Conservation (phyloP, 2,113 vertebrate genomes). For the Corythornis cristatus region DNA sequence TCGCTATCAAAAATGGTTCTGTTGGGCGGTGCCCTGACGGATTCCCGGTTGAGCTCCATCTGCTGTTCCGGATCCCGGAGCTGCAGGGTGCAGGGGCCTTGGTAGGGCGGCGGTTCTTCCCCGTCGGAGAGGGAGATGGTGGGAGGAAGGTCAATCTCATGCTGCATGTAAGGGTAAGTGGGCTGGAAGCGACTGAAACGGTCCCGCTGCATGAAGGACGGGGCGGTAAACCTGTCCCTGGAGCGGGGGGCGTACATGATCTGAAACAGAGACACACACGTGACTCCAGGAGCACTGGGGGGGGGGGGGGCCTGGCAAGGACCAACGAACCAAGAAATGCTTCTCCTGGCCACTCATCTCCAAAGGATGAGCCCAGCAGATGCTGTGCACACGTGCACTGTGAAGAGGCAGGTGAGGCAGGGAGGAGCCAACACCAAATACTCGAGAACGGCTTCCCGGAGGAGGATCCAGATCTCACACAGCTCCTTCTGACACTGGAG, state of each 20-base stretch:
- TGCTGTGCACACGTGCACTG: accelerated
- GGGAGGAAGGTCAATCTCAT: conserved; percentile 96
- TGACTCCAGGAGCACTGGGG: accelerated
- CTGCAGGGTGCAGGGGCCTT: conserved; percentile 93
- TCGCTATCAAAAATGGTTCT: conserved; percentile 98
- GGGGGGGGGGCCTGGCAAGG: accelerated
- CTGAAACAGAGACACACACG: conserved; percentile 68
- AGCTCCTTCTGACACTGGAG: background rate
- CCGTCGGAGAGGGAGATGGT: conserved; percentile 97
- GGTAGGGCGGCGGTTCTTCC: conserved; percentile 94
- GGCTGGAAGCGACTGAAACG: conserved; percentile 97
- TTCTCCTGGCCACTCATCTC: background rate
- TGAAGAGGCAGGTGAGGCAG: background rate
- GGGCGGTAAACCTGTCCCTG: conserved; percentile 88
- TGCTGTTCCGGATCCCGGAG: conserved; percentile 96
- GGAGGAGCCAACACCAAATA: background rate
- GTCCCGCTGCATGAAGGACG: conserved; percentile 92
- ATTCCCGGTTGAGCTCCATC: conserved; percentile 96
- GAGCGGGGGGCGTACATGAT: conserved; percentile 89
- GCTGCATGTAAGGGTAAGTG: conserved; percentile 95
- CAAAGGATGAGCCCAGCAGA: background rate
- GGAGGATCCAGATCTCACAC: background rate
- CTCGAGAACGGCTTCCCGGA: background rate
- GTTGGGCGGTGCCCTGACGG: conserved; percentile 95
- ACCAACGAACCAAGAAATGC: accelerated